Conservation (phyloP, 2,113 vertebrate species). For the Cairina moschata region DNA sequence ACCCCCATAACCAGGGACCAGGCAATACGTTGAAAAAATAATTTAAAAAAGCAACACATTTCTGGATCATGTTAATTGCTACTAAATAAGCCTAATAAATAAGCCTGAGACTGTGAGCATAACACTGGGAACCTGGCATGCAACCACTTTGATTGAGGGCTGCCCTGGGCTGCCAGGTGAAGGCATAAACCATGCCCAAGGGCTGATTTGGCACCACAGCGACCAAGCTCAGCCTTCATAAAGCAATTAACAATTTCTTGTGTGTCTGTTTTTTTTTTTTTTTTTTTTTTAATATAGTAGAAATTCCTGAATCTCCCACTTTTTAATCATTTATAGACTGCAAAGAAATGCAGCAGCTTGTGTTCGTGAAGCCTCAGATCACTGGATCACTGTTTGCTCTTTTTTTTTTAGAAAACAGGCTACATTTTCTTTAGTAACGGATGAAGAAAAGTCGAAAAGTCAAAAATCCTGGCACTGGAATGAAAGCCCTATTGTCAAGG, state of each 20-base stretch:
- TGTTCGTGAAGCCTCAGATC: background rate
- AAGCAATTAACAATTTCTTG: background rate
- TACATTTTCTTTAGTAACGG: background rate
- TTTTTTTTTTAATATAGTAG: background rate
- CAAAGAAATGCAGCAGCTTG: background rate
- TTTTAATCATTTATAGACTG: background rate
- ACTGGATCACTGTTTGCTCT: background rate
- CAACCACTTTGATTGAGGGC: background rate
- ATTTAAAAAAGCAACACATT: background rate
- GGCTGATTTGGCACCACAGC: background rate
- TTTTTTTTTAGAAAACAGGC: background rate
- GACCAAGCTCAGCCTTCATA: background rate
- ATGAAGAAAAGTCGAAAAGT: background rate
- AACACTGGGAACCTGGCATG: background rate
- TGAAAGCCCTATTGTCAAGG: background rate
- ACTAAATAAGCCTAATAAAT: background rate
- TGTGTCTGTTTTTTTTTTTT: rapidly evolving
- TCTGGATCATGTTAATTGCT: background rate
- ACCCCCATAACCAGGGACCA: no score
- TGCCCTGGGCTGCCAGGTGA: background rate
- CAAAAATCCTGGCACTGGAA: background rate
- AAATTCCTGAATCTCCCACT: background rate
- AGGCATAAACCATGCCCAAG: background rate
- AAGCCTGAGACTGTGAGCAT: background rate
- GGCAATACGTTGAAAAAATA: background rate